phyloP scores from a whole-genome alignment of 2,113 vertebrate species.

The Neolamprologus variostigma region DNA sequence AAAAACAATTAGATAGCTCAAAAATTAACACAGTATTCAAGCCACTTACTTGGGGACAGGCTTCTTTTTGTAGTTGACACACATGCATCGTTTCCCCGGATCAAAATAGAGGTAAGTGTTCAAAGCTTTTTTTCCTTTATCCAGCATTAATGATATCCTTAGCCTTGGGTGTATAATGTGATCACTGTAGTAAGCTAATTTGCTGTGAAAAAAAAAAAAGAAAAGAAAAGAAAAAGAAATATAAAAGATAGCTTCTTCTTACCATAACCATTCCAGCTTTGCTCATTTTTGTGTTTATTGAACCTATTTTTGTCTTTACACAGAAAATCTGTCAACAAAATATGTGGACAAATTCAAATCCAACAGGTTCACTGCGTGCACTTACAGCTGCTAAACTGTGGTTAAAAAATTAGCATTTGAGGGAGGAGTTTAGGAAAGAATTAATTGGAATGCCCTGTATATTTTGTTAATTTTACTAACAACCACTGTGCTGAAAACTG shows the following conservation, averaged over 20 bases:
- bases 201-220: not conserved
- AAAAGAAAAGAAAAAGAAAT: not conserved
- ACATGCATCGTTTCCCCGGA: not conserved
- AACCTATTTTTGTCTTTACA: not conserved
- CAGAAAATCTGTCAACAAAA: not conserved
- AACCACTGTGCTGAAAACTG: not conserved
- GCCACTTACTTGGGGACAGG: not conserved
- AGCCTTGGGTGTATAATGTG: not conserved
- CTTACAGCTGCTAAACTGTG: not conserved
- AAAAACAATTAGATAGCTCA: not conserved
- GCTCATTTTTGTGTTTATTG: not conserved
- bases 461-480: not conserved
- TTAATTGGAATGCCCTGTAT: not conserved
- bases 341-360: not conserved
- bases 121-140: not conserved
- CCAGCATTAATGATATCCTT: not conserved
- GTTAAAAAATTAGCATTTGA: not conserved
- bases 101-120: not conserved
- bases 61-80: not conserved
- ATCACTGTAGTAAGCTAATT: not conserved
- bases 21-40: not conserved
- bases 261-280: not conserved
- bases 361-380: not conserved
- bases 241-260: not conserved
- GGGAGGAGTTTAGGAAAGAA: not conserved